Base-by-base conservation (phyloP, 2,888 invertebrate genomes). In the Macrophya alboannulata region DNA sequence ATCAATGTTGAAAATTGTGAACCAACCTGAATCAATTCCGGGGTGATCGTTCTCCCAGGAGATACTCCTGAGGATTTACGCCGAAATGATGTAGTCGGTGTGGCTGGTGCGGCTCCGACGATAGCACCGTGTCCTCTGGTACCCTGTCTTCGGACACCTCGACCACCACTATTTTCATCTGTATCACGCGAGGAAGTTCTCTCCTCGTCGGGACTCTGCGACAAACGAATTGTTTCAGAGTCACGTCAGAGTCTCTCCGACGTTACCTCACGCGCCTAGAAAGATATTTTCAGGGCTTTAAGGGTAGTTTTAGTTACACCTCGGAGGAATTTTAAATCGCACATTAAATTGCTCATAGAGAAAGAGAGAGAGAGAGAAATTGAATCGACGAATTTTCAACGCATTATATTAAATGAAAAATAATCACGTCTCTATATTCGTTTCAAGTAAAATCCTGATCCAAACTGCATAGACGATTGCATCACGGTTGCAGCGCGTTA, bases 21-120 rank as follows among this genome's bases (percentile, higher is more conserved):
- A 77, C 90, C 86, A 88, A 94, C 94, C 94, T 94, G 94, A 89
- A 94, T 94, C 79, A 94, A 90, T 90, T 94, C 94, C 87, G 94
- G 94, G 85, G 93, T 92, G 82, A 93, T 93, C 85, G 93, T 91
- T 43, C 92, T 87, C 43, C 92, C 90, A n/a, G 91, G 91, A 43
- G 89, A 91, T 83, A 92, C 90, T 62, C 91, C 89, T 45, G 90
- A 88, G 55, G 92, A 89, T 84, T 88, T 90, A 76, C 87, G 89
- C 6, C 87, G 89, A 84, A 89, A 86, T 51, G 90, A 90, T 76
- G 89, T 85, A 72, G 88, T 86, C 76, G 89, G 87, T 81, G 87
- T 79, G 77, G 85, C 87, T 68, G 87, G 84, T 82, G 86, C 82
- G 25, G 84, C 86, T 76, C 87, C 87, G 48, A 86, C 86, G 86